Percentiles rank a stretch among this genome's conserved stretches.
These are phyloP conservation scores for Pseudococcus viburni DNA, from an alignment of 2,888 invertebrate species.

Conservation along the genomic window DNA sequence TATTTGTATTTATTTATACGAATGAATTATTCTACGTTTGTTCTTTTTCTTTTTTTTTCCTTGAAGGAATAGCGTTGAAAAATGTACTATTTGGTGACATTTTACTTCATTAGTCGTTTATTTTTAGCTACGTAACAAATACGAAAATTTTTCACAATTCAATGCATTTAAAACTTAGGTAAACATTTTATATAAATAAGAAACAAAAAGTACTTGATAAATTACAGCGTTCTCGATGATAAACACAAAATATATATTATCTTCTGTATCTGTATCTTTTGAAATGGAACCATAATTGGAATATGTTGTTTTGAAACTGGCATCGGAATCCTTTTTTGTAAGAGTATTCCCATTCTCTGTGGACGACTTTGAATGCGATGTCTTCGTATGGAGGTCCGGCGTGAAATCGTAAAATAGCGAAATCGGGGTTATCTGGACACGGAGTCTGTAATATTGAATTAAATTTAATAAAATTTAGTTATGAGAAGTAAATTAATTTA, in stretches of 20 bases:
- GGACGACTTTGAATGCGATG: constrained; percentile 98
- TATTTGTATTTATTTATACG: constrained; percentile 25
- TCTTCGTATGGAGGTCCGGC: constrained; percentile 99
- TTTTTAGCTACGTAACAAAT: background rate
- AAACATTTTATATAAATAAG: background rate
- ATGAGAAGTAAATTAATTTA: no score
- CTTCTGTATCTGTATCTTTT: constrained; percentile 96
- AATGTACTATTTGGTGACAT: background rate
- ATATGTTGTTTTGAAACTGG: constrained; percentile 99
- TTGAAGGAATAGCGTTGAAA: background rate
- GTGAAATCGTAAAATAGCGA: constrained; percentile 93
- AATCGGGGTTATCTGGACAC: constrained; percentile 93
- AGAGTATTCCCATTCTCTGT: constrained; percentile 99
- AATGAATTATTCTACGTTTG: background rate
- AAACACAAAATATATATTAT: constrained; percentile 71
- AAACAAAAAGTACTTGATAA: background rate
- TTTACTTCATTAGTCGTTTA: background rate
- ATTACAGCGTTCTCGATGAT: background rate
- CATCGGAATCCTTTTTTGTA: constrained; percentile 98
- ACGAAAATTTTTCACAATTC: background rate
- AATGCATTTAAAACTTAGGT: background rate
- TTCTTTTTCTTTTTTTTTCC: background rate
- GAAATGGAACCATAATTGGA: constrained; percentile 99
- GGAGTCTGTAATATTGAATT: constrained; percentile 77
- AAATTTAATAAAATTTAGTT: no score